Base-by-base conservation (phyloP, 2,113 vertebrate genomes). In the Coturnix japonica region DNA sequence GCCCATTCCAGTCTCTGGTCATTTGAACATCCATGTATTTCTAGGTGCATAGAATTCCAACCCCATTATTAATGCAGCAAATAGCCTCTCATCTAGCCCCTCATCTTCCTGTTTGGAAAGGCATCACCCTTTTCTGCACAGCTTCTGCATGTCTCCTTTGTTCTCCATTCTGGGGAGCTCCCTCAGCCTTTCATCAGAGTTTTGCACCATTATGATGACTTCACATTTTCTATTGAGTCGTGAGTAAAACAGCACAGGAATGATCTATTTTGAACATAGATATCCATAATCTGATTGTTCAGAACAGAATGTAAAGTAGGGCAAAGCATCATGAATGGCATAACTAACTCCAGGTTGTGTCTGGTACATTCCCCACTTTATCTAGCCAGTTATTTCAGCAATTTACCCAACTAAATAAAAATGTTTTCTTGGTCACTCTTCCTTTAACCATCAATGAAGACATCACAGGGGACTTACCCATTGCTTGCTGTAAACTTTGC, bases 51-150 rank as follows among this genome's bases (percentile, higher is more conserved):
- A n/a, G 28, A 19, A 56, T 16, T 18, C 47, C 75, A 30, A 89
- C 63, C 3, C 53, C 23, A 16, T n/a, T 44, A 26, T 9, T 79
- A 16, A 10, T 3, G 6, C 19, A 47, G 0, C 4, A 76, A 61
- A 28, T 3, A 3, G 0, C 6, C 2, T 1, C 0, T 69, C 79
- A 23, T 6, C 6, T 10, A 2, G 0, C 6, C 2, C 1, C 0
- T 65, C 79, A 23, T 6, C 6, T 10, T 47, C 6, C 4, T 18
- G 43, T 79, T 71, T 75, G 39, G 37, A 56, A 54, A 59, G 73
- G 8, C 30, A 30, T 57, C 61, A 5, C 15, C 26, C 9, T 37
- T 30, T 16, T 21, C 17, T 22, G n/a, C 46, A 20, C 30, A 70
- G 13, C 7, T 70, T 15, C 60, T 31, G 31, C 3, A 1, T 39